phyloP scores from a whole-genome alignment of 2,797 vertebrate genomes.

The Siniperca undulata region DNA sequence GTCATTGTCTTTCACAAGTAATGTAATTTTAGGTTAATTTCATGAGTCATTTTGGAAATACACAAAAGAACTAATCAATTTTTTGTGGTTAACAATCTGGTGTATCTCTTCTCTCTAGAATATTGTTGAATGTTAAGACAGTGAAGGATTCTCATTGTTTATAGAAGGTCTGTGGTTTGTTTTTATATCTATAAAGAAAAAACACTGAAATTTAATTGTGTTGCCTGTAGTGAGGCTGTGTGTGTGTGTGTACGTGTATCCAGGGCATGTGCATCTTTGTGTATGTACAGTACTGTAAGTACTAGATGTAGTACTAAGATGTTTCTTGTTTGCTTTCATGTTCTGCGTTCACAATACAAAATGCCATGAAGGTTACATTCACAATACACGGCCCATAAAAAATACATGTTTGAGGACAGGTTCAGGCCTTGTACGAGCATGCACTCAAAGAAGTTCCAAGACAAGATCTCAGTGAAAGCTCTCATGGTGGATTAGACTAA shows the following conservation, averaged over 20 bases:
- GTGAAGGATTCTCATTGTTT: constrained; percentile 11
- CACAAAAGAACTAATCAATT: constrained; percentile 17
- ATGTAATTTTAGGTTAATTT: constrained; percentile 45
- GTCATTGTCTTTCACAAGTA: constrained; percentile 35
- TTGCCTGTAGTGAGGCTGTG: neutral
- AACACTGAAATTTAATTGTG: neutral
- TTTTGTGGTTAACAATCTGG: constrained; percentile 19
- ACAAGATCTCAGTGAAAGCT: neutral
- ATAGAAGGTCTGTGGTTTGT: neutral
- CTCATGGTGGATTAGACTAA: neutral
- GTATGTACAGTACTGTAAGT: neutral
- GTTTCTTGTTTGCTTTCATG: neutral
- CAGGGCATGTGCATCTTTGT: neutral
- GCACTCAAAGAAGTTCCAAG: neutral
- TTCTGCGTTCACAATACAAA: neutral
- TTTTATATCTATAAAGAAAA: constrained; percentile 1
- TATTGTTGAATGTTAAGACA: constrained; percentile 4
- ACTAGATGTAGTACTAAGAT: no score
- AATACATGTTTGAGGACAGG: neutral
- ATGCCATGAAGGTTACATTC: neutral
- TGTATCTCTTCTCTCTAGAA: neutral
- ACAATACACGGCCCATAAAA: neutral
- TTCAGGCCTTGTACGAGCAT: neutral
- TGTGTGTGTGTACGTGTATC: neutral
- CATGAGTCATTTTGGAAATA: constrained; percentile 43